Conservation (phyloP, 2,113 vertebrate genomes). For the Pongo pygmaeus region DNA sequence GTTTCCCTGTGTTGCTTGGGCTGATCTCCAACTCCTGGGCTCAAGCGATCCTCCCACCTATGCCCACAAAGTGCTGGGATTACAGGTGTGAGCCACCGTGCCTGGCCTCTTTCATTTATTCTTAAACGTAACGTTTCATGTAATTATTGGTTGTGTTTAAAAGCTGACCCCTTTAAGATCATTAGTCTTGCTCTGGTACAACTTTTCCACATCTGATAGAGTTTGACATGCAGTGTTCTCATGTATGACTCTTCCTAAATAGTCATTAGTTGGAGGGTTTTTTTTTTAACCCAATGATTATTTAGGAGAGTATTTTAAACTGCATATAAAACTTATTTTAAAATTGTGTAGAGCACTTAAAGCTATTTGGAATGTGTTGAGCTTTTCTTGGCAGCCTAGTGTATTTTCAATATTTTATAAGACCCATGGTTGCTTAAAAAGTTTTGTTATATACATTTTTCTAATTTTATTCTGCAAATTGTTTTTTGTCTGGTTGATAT, state of each 20-base stretch:
- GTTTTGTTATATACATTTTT: neutral
- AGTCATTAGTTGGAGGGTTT: neutral
- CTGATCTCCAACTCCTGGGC: too few relatives aligned
- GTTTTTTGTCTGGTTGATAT: neutral
- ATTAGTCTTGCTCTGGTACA: neutral
- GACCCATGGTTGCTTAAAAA: neutral
- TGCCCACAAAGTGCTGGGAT: too few relatives aligned
- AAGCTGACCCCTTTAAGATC: neutral
- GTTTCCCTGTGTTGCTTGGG: too few relatives aligned
- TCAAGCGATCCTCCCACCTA: too few relatives aligned
- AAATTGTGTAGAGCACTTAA: neutral
- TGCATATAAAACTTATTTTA: neutral
- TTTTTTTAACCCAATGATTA: neutral
- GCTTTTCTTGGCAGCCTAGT: neutral
- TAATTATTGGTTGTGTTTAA: neutral
- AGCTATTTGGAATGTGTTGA: neutral
- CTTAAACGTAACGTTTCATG: neutral
- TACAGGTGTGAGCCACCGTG: too few relatives aligned
- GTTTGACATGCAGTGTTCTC: neutral
- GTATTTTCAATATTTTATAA: neutral
- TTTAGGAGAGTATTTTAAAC: neutral
- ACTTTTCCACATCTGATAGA: neutral
- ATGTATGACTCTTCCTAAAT: neutral
- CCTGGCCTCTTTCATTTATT: neutral
- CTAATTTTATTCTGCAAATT: neutral